Evolutionary conservation across 2,888 invertebrate species (phyloP), one percentile per base, ranked within the genome.

Genomic region (Dryocosmus kuriphilus): DNA sequence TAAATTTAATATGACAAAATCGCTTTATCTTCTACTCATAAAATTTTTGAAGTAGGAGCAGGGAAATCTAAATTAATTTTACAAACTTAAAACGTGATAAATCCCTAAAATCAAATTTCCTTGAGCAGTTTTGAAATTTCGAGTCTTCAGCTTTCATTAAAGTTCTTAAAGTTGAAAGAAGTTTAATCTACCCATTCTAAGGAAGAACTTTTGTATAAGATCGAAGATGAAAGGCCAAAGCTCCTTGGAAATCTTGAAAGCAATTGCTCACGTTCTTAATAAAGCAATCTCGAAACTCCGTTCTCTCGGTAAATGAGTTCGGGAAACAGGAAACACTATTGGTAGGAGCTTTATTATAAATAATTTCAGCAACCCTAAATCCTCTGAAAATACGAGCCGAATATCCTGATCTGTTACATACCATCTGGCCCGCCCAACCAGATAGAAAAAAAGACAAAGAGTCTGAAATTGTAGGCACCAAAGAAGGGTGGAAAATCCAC

Each of bases 161-260:
- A 51, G 51, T n/a, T 51, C 7, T 51, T n/a, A 1, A 2, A 51
- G n/a, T n/a, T 16, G 8, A n/a, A n/a, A n/a, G n/a, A n/a, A n/a
- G n/a, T n/a, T 51, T 7, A 51, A 51, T 51, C 51, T n/a, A n/a
- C n/a, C 51, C n/a, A n/a, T 8, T 2, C 51, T n/a, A 51, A 51
- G 8, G 51, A n/a, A n/a, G 51, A 51, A 51, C 51, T 51, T 51
- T 51, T n/a, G n/a, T 51, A 51, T n/a, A n/a, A 51, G 51, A n/a
- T 51, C 8, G 51, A 51, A 51, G 8, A 51, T 51, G n/a, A 51
- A 51, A 51, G 51, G n/a, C 2, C 2, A n/a, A 38, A 11, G 38
- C 51, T 51, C 8, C 51, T 51, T n/a, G n/a, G 8, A 51, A 51
- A 8, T 2, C 9, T 2, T 8, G 2, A 51, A 46, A n/a, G 19